phyloP scores from a whole-genome alignment of 2,113 vertebrate species.

The Aphyosemion australe region DNA sequence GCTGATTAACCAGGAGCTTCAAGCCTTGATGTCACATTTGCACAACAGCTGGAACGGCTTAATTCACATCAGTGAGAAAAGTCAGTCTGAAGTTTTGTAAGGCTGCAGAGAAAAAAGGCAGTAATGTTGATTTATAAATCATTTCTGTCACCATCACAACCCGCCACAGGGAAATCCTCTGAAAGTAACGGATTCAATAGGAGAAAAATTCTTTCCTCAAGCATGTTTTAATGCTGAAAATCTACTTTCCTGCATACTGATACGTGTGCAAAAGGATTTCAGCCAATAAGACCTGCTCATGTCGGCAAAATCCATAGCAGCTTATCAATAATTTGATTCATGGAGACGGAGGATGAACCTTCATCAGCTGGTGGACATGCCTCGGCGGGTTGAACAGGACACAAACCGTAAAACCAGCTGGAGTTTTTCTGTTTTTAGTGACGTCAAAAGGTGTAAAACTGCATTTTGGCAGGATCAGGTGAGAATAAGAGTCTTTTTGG shows the following conservation, averaged over 20 bases:
- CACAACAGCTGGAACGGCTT: background rate
- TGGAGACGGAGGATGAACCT: constrained; percentile 50
- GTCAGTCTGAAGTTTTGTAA: background rate
- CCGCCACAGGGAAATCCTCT: background rate
- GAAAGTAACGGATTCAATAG: background rate
- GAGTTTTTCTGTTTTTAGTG: constrained; percentile 14
- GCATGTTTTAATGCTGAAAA: constrained; percentile 45
- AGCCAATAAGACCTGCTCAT: constrained; percentile 52
- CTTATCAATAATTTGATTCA: constrained; percentile 66
- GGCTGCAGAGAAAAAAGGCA: background rate
- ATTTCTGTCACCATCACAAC: constrained; percentile 3
- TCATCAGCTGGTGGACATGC: constrained; percentile 29
- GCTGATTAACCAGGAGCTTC: background rate
- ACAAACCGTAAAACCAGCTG: constrained; percentile 12
- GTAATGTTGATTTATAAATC: too few species aligned
- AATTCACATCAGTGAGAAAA: background rate
- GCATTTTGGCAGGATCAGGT: too few species aligned
- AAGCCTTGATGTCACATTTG: background rate
- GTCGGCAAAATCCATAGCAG: constrained; percentile 56
- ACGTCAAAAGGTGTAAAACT: background rate
- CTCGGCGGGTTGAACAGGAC: constrained; percentile 16
- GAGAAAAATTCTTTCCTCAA: constrained; percentile 8
- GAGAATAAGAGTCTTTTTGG: background rate
- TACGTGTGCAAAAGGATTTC: constrained; percentile 47
- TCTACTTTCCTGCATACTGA: constrained; percentile 38